Conservation (phyloP, 2,888 invertebrate genomes). For the Carterocephalus palaemon region DNA sequence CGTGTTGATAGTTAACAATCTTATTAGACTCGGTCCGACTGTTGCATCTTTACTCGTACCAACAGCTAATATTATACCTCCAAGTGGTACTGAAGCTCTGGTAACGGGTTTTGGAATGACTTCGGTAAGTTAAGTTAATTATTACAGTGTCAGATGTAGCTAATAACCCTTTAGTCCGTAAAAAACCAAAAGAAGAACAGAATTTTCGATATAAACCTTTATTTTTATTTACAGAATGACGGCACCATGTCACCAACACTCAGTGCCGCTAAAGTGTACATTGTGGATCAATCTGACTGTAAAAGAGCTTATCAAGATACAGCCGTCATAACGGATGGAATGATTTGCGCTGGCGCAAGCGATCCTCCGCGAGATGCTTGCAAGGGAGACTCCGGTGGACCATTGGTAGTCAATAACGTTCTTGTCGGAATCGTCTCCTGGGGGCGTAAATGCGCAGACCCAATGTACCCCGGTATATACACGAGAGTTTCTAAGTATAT, state of each 20-base stretch:
- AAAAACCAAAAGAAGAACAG: too few relatives aligned
- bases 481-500: conserved; percentile 66
- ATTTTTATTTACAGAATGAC: conserved; percentile 48
- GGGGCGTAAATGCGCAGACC: conserved; percentile 77
- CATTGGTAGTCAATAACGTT: conserved; percentile 63
- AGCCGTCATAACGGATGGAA: conserved; percentile 51
- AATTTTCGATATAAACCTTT: too few relatives aligned
- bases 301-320: conserved; percentile 53
- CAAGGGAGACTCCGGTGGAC: conserved; percentile 81
- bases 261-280: conserved; percentile 56
- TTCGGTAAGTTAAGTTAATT: conserved; percentile 42
- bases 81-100: conserved; percentile 53
- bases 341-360: conserved; percentile 63
- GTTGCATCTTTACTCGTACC: conserved; percentile 49
- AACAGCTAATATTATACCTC: conserved; percentile 38
- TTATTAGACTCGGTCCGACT: conserved; percentile 45
- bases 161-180: too few relatives aligned
- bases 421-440: conserved; percentile 78
- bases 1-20: conserved; percentile 44
- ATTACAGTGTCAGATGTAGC: too few relatives aligned
- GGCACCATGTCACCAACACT: conserved; percentile 52
- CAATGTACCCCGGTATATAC: conserved; percentile 77
- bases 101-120: conserved; percentile 67
- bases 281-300: conserved; percentile 60
- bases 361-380: conserved; percentile 65